Base-by-base conservation (phyloP, 2,113 vertebrate species). In the Chaetorhynchus papuensis region DNA sequence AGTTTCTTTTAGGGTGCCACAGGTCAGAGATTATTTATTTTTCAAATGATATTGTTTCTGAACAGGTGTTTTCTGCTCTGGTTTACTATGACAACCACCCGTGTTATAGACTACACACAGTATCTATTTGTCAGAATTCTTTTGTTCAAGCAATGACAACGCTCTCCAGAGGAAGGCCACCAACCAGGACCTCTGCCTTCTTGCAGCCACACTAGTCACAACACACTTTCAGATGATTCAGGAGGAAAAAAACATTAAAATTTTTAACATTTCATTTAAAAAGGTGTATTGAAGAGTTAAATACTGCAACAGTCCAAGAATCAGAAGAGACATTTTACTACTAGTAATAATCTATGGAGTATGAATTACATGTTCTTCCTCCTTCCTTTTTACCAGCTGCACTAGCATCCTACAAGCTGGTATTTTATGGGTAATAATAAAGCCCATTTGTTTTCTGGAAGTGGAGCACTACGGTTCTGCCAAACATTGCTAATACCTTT, bases 51-150 rank as follows among this genome's bases (percentile, higher is more conserved):
- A 47, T 66, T 65, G 63, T 56, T 93, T 91, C 83, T 81, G 59
- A 90, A 83, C 75, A 95, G 88, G 69, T 96, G 90, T 74, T 86
- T 63, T 41, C 64, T 53, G 71, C 60, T 86, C 79, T 63, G 63
- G 22, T 90, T 94, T 94, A 83, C 90, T 95, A 68, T 87, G 90
- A 96, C 77, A 96, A 92, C 92, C 83, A 68, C 24, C 27, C 76
- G n/a, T 81, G 37, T n/a, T 87, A 60, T 1, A 64, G 44, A n/a
- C n/a, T 70, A 86, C 60, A 90, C 1, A 15, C 56, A 76, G n/a
- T 7, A 90, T 37, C 71, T 64, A 49, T 82, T 56, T 64, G 64
- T 56, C 26, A 64, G 41, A 64, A 84, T 89, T 56, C 90, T 92
- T 91, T 91, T 96, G 92, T 87, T 94, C 57, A 59, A 59, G 69